Evolutionary conservation across 2,888 invertebrate genomes (phyloP).

Genomic region (Nebria brevicollis): DNA sequence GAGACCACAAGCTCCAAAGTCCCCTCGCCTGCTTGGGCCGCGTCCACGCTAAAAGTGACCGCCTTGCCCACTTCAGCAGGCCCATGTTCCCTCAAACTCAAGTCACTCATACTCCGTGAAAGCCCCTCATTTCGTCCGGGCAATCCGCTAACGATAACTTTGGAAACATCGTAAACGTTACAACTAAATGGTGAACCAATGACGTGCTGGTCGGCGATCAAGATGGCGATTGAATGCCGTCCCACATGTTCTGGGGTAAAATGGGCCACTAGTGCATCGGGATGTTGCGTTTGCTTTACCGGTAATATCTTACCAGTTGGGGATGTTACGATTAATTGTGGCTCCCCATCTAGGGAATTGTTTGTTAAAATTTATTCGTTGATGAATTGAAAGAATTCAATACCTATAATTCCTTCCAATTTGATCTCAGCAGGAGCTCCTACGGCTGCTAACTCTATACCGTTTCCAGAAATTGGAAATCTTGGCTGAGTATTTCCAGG

Average conservation of each 20-base stretch:
- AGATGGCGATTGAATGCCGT: slow-evolving; percentile 83
- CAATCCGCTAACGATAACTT: slow-evolving; percentile 77
- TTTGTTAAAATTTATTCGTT: not conserved
- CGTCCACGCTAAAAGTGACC: slow-evolving; percentile 93
- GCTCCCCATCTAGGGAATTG: slow-evolving; percentile 66
- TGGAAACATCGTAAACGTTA: slow-evolving; percentile 91
- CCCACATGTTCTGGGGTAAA: slow-evolving; percentile 90
- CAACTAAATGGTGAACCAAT: slow-evolving; percentile 93
- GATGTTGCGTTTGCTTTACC: slow-evolving; percentile 73
- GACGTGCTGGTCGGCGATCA: slow-evolving; percentile 85
- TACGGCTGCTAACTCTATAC: slow-evolving; percentile 76
- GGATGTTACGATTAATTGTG: slow-evolving; percentile 79
- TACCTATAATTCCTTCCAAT: slow-evolving; percentile 66
- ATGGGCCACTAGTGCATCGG: slow-evolving; percentile 78
- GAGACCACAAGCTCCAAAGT: slow-evolving; percentile 92
- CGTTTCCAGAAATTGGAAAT: slow-evolving; percentile 72
- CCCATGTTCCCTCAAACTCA: slow-evolving; percentile 61
- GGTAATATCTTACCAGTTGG: slow-evolving; percentile 86
- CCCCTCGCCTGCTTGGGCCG: slow-evolving; percentile 94
- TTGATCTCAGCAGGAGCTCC: slow-evolving; percentile 71
- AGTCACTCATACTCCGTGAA: slow-evolving; percentile 56
- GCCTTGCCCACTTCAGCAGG: slow-evolving; percentile 81
- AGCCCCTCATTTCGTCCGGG: slow-evolving; percentile 59
- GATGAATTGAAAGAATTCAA: not conserved
- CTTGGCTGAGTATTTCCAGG: slow-evolving; percentile 72